Evolutionary conservation across 2,797 vertebrate species (phyloP).

Genomic region (Peromyscus aztecus): DNA sequence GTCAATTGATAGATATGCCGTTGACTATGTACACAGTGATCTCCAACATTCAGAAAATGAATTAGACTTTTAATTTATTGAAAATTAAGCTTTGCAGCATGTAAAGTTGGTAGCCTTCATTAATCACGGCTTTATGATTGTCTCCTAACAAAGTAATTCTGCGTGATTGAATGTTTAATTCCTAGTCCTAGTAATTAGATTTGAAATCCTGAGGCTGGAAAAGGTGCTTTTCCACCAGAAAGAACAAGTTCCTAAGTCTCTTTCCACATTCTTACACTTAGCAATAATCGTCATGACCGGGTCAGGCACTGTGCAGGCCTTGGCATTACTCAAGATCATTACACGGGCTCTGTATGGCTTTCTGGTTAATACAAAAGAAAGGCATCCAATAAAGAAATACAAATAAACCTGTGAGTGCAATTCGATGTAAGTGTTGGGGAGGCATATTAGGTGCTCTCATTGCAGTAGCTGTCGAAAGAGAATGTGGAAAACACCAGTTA

Average conservation of each 20-base stretch:
- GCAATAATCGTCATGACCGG: fast-evolving
- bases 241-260: background rate
- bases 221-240: conserved; percentile 47
- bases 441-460: background rate
- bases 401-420: background rate
- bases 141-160: conserved; percentile 4
- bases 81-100: conserved; percentile 33
- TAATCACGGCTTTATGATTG: background rate
- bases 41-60: conserved; percentile 59
- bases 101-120: background rate
- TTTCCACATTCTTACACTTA: background rate
- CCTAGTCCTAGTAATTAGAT: background rate
- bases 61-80: conserved; percentile 72
- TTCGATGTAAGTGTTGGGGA: background rate
- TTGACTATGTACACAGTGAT: background rate
- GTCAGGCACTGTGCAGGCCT: fast-evolving
- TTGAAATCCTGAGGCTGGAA: background rate
- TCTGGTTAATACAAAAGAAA: background rate
- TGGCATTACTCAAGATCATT: background rate
- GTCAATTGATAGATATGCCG: background rate
- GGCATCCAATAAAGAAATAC: background rate
- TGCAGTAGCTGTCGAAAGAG: background rate
- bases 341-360: background rate
- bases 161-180: conserved; percentile 22
- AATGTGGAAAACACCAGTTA: background rate